phyloP scores from a whole-genome alignment of 2,113 vertebrate species.

The Heterotis niloticus region DNA sequence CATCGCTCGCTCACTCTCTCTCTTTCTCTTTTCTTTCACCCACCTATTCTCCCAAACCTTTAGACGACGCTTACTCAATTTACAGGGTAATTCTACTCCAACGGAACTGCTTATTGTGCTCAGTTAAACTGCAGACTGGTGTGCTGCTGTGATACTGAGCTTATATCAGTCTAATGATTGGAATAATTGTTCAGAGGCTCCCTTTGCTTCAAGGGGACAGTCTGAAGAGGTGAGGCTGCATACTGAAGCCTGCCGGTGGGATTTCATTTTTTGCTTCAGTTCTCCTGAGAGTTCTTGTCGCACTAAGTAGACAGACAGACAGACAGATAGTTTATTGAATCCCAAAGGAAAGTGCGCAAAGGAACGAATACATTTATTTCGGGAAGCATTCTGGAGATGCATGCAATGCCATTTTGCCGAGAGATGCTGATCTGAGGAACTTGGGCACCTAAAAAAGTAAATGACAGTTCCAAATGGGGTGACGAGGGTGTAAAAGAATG shows the following conservation, averaged over 20 bases:
- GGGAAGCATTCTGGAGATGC: too few relatives aligned
- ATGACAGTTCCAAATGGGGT: too few relatives aligned
- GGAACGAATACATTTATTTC: too few relatives aligned
- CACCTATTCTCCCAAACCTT: conserved; percentile 55
- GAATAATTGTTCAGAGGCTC: conserved; percentile 53
- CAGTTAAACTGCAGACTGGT: conserved; percentile 63
- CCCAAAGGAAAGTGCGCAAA: too few relatives aligned
- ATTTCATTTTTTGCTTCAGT: conserved; percentile 12
- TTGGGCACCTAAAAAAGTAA: too few relatives aligned
- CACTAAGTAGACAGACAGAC: too few relatives aligned
- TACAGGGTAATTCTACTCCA: conserved; percentile 67
- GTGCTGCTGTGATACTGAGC: conserved; percentile 61
- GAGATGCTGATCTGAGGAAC: too few relatives aligned
- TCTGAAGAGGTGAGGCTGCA: conserved; percentile 3
- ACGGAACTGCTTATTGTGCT: conserved; percentile 68
- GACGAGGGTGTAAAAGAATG: too few relatives aligned
- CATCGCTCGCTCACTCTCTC: conserved; percentile 35
- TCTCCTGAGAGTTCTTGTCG: too few relatives aligned
- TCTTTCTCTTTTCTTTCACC: conserved; percentile 53
- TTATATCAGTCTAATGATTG: conserved; percentile 62
- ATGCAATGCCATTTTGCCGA: too few relatives aligned
- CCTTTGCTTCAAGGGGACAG: conserved; percentile 20
- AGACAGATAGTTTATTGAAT: too few relatives aligned
- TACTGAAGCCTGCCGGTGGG: not conserved
- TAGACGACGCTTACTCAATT: conserved; percentile 64